phyloP scores from a whole-genome alignment of 1,140 invertebrate genomes.

The Pseudomyrmex concolor region DNA sequence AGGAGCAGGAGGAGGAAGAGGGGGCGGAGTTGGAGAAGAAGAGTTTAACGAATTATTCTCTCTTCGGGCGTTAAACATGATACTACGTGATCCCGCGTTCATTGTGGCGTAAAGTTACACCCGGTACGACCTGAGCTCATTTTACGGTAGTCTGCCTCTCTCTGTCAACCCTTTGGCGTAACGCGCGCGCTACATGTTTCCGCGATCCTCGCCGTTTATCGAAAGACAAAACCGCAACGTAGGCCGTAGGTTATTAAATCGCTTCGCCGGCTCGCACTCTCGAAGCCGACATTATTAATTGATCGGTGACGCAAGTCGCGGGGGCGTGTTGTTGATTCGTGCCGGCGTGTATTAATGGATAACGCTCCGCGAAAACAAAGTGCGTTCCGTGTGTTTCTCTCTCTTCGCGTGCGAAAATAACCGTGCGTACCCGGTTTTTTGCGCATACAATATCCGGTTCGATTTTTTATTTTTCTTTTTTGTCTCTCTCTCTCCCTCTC shows the following conservation, averaged over 20 bases:
- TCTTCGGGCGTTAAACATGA: not conserved
- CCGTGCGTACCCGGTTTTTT: not conserved
- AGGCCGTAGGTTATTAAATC: conserved; percentile 31
- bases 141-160: conserved; percentile 3
- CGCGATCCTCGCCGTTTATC: conserved; percentile 6
- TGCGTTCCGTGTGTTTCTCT: not conserved
- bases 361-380: not conserved
- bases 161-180: not conserved
- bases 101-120: conserved; percentile 31
- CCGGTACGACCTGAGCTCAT: conserved; percentile 18
- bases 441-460: not conserved
- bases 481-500: too few species aligned
- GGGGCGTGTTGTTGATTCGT: not conserved
- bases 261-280: not conserved
- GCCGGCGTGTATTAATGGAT: conserved; percentile 18
- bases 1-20: too few species aligned
- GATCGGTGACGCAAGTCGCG: conserved; percentile 21
- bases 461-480: too few species aligned
- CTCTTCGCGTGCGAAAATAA: too few species aligned
- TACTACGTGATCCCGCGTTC: not conserved
- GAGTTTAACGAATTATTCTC: not conserved
- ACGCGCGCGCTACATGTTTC: not conserved
- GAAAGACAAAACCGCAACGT: conserved; percentile 7
- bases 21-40: too few species aligned
- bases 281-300: conserved; percentile 36